Evolutionary conservation across 1,140 invertebrate genomes (phyloP).

Genomic region (Polyergus mexicanus): DNA sequence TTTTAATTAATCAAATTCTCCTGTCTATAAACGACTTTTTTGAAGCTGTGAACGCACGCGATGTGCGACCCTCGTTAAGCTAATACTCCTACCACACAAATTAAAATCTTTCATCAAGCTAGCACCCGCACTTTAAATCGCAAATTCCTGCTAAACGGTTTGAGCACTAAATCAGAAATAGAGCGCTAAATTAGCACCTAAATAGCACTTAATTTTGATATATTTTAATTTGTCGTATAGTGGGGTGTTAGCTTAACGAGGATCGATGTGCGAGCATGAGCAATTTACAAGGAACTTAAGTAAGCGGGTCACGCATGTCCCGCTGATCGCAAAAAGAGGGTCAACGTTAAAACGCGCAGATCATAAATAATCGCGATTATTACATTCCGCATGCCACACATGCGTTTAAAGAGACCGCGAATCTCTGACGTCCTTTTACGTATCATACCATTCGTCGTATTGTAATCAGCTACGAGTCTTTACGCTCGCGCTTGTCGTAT

Average conservation of each 20-base stretch:
- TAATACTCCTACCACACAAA: too few relatives aligned
- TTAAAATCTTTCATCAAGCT: too few relatives aligned
- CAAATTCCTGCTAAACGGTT: too few relatives aligned
- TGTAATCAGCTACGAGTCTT: slow-evolving; percentile 23
- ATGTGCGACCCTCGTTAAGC: background rate
- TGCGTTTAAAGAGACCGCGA: background rate
- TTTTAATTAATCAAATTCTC: too few relatives aligned
- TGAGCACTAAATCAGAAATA: too few relatives aligned
- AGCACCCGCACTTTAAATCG: too few relatives aligned
- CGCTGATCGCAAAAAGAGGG: background rate
- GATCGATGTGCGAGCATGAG: too few relatives aligned
- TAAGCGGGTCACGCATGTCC: background rate
- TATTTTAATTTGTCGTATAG: too few relatives aligned
- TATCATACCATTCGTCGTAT: background rate
- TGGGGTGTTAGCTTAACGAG: too few relatives aligned
- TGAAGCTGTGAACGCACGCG: background rate
- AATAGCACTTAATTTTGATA: too few relatives aligned
- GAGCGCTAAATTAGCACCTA: too few relatives aligned
- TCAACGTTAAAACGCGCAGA: slow-evolving; percentile 1
- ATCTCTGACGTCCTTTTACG: slow-evolving; percentile 22
- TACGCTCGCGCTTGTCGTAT: slow-evolving; percentile 40
- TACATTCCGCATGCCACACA: background rate
- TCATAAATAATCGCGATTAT: slow-evolving; percentile 17
- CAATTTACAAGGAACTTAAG: too few relatives aligned
- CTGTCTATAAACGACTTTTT: background rate